phyloP scores from a whole-genome alignment of 1,140 invertebrate genomes.

The Daktulosphaira vitifoliae region DNA sequence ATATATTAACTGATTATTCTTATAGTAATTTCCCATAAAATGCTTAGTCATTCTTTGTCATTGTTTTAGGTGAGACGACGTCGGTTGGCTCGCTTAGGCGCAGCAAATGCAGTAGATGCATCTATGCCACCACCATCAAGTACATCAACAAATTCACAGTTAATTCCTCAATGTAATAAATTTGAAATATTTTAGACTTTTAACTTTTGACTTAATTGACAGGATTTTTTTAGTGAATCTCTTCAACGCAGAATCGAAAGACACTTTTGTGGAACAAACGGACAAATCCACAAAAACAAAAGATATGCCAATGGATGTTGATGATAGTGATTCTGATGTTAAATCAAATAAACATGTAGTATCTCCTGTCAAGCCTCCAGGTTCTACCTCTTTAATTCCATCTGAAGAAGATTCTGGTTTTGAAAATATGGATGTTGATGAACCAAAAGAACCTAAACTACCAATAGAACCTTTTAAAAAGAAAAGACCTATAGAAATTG shows the following conservation, averaged over 20 bases:
- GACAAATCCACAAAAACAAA: constrained; percentile 53
- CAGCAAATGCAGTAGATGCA: constrained; percentile 43
- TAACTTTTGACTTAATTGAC: constrained; percentile 21
- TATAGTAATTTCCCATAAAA: no score
- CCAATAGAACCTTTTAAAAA: constrained; percentile 10
- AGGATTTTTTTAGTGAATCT: constrained; percentile 1
- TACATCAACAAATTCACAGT: constrained; percentile 5
- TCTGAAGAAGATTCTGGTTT: constrained; percentile 63
- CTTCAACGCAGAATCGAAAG: constrained; percentile 35
- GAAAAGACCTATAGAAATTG: constrained; percentile 18
- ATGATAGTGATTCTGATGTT: constrained; percentile 33
- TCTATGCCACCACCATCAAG: constrained; percentile 41
- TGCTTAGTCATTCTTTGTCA: constrained; percentile 27
- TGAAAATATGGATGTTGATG: constrained; percentile 66
- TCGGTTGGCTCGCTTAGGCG: constrained; percentile 56
- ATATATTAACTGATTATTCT: constrained; percentile 13
- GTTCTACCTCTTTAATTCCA: not conserved
- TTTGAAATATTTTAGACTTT: constrained; percentile 29
- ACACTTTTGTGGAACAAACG: constrained; percentile 42
- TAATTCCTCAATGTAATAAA: constrained; percentile 37
- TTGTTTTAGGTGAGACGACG: constrained; percentile 55
- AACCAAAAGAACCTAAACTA: constrained; percentile 41
- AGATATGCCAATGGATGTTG: constrained; percentile 47
- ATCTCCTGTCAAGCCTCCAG: constrained; percentile 41
- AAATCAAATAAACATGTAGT: constrained; percentile 36